A percentile compares a stretch with the other conserved stretches of the same genome.
These are phyloP conservation scores for Anagrus nilaparvatae DNA, from an alignment of 1,140 invertebrate species.

Conservation along the genomic window DNA sequence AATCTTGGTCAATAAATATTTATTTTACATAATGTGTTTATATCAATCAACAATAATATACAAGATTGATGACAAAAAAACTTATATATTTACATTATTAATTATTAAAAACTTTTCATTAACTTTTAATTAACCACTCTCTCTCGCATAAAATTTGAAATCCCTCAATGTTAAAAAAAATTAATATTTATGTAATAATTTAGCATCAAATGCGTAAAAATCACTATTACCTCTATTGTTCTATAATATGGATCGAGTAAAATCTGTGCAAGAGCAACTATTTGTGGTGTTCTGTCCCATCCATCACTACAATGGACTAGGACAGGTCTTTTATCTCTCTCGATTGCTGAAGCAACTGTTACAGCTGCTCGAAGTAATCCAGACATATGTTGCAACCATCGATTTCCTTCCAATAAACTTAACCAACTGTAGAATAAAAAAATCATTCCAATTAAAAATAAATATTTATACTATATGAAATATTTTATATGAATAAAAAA, in stretches of 20 bases:
- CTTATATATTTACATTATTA: too few species aligned
- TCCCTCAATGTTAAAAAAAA: conserved; percentile 52
- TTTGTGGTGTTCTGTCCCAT: conserved; percentile 94
- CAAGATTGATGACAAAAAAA: too few species aligned
- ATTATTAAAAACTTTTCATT: too few species aligned
- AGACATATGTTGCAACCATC: conserved; percentile 85
- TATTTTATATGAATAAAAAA: too few species aligned
- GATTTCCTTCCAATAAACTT: conserved; percentile 73
- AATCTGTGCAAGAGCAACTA: conserved; percentile 83
- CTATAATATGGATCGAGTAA: conserved; percentile 88
- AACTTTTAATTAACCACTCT: too few species aligned
- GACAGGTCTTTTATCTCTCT: conserved; percentile 76
- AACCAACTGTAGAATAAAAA: conserved; percentile 64
- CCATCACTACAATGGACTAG: conserved; percentile 95
- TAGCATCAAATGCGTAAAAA: background rate
- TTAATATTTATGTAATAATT: background rate
- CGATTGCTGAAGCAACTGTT: conserved; percentile 68
- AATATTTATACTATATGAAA: too few species aligned
- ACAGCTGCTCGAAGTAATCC: conserved; percentile 70
- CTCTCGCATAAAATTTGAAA: conserved; percentile 85
- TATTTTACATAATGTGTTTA: too few species aligned
- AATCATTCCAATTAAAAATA: too few species aligned
- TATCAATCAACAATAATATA: too few species aligned
- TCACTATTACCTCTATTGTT: conserved; percentile 73
- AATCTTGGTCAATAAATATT: too few species aligned